phyloP scores from a whole-genome alignment of 2,888 invertebrate species.

The Drosophila recens region DNA sequence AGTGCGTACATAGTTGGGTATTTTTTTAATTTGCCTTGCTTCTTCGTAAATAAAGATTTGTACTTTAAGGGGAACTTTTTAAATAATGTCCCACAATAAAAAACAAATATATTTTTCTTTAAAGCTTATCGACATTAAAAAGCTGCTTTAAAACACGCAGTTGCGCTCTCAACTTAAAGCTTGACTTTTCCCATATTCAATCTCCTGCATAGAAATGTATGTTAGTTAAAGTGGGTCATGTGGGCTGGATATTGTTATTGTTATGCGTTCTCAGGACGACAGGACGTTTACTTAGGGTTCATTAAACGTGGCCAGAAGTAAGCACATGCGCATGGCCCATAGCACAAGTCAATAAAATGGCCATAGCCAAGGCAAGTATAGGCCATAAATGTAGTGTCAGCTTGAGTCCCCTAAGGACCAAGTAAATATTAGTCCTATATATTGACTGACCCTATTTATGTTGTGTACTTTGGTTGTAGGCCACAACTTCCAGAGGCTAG shows the following conservation, averaged over 20 bases:
- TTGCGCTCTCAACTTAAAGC: background rate
- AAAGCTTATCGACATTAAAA: background rate
- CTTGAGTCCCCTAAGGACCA: conserved; percentile 9
- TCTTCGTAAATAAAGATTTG: no score
- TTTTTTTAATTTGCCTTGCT: background rate
- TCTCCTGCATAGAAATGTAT: conserved; percentile 44
- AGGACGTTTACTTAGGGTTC: conserved; percentile 61
- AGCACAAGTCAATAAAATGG: conserved; percentile 64
- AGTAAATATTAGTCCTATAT: conserved; percentile 10
- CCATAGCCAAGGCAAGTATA: conserved; percentile 4
- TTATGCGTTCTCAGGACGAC: conserved; percentile 12
- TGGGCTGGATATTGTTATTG: conserved; percentile 44
- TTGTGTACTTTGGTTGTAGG: conserved; percentile 10
- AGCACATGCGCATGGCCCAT: conserved; percentile 56
- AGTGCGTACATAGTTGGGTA: background rate
- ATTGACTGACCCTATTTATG: conserved; percentile 19
- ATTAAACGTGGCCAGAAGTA: conserved; percentile 49
- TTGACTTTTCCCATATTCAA: conserved; percentile 2
- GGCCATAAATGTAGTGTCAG: conserved; percentile 8
- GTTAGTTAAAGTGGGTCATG: conserved; percentile 67
- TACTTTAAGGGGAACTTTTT: background rate
- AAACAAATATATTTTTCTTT: background rate
- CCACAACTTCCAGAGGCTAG: conserved; percentile 18
- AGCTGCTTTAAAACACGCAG: conserved; percentile 13
- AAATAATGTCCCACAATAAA: background rate